These are phyloP conservation scores for Selenia dentaria DNA, from an alignment of 2,888 invertebrate genomes.

Conservation along the genomic window DNA sequence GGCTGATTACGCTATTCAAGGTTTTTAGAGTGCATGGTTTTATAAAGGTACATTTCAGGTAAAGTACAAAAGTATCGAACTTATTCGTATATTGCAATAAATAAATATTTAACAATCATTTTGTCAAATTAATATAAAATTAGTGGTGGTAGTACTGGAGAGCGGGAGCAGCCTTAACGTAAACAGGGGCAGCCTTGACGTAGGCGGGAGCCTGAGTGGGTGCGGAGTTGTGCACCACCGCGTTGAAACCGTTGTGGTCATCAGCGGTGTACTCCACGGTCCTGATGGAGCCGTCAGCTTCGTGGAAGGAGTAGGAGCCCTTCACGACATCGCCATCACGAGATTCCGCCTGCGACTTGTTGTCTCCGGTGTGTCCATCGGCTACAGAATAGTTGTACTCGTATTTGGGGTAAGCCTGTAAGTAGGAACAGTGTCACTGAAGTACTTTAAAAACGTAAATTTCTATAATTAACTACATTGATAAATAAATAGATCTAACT, in stretches of 20 bases:
- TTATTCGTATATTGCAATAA: conserved; percentile 47
- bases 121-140: conserved; percentile 27
- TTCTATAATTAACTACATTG: too few relatives aligned
- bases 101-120: conserved; percentile 48
- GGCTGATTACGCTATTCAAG: too few relatives aligned
- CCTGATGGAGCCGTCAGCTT: conserved; percentile 82
- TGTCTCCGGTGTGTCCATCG: conserved; percentile 84
- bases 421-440: neutral
- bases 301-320: conserved; percentile 81
- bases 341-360: conserved; percentile 81
- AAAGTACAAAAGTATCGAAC: neutral
- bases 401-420: conserved; percentile 73
- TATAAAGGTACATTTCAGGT: too few relatives aligned
- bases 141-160: conserved; percentile 61
- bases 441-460: neutral
- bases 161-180: conserved; percentile 57
- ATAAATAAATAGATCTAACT: conserved; percentile 25
- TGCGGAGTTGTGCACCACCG: conserved; percentile 64
- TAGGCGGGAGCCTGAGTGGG: conserved; percentile 58
- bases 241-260: conserved; percentile 78
- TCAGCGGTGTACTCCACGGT: conserved; percentile 83
- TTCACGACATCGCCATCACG: conserved; percentile 82
- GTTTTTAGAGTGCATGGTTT: too few relatives aligned
- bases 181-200: conserved; percentile 54
- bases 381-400: conserved; percentile 83